These are phyloP conservation scores for Arremon brunneinucha DNA, from an alignment of 2,797 vertebrate genomes.

Conservation along the genomic window DNA sequence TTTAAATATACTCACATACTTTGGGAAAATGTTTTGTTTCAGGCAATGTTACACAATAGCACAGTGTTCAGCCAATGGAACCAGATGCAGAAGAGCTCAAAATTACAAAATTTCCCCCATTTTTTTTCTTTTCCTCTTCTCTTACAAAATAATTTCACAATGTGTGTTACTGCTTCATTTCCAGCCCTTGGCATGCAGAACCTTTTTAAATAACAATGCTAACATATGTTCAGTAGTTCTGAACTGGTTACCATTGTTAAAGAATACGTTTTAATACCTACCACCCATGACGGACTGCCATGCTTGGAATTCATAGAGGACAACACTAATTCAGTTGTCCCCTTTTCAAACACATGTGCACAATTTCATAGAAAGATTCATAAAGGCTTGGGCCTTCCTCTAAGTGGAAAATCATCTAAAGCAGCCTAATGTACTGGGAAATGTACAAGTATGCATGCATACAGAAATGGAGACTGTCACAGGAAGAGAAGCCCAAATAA, in stretches of 20 bases:
- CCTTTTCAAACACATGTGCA: background rate
- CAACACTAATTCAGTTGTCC: background rate
- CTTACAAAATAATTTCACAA: background rate
- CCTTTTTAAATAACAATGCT: slow-evolving; percentile 29
- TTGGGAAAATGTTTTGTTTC: background rate
- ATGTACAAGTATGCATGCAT: background rate
- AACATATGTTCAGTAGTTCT: slow-evolving; percentile 15
- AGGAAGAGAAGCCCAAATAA: background rate
- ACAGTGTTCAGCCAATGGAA: background rate
- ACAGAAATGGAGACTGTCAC: background rate
- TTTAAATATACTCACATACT: background rate
- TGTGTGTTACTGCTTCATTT: background rate
- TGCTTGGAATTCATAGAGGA: background rate
- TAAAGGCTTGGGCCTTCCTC: background rate
- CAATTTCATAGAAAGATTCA: accelerated
- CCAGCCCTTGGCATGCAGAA: background rate
- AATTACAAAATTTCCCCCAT: background rate
- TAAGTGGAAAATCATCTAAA: background rate
- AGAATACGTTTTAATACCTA: background rate
- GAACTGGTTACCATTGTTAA: background rate
- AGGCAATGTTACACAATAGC: background rate
- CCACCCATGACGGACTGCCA: background rate
- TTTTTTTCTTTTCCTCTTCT: background rate
- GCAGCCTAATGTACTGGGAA: background rate
- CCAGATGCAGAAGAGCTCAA: background rate